These are phyloP conservation scores for Lepidurus couesii DNA, from an alignment of 1,140 invertebrate genomes.

Conservation along the genomic window DNA sequence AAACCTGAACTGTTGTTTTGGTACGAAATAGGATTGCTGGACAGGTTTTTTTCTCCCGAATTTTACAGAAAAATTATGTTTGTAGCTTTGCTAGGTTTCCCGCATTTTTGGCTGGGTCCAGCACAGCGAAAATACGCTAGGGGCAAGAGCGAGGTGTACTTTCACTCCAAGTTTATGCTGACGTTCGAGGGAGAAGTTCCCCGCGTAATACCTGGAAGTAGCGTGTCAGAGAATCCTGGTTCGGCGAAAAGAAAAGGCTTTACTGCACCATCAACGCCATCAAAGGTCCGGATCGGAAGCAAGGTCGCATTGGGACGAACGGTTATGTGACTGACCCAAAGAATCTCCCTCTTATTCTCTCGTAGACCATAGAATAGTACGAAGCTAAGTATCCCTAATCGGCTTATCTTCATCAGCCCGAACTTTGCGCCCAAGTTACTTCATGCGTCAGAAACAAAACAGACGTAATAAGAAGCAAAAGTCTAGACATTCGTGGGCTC, in stretches of 20 bases:
- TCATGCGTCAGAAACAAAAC: constrained; percentile 14
- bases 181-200: background rate
- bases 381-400: background rate
- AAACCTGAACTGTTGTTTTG: background rate
- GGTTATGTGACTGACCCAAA: background rate
- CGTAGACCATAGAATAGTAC: background rate
- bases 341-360: background rate
- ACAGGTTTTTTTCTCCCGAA: background rate
- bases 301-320: background rate
- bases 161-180: background rate
- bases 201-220: background rate
- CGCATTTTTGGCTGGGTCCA: background rate
- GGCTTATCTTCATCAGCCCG: background rate
- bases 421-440: background rate
- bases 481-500: background rate
- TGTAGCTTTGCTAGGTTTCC: background rate
- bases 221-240: background rate
- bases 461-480: background rate
- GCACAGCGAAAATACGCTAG: background rate
- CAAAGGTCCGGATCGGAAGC: background rate
- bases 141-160: background rate
- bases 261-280: background rate
- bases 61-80: background rate
- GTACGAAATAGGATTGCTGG: background rate
- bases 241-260: too few relatives aligned